A percentile compares a stretch with the other conserved stretches of the same genome.
phyloP scores from a whole-genome alignment of 2,797 vertebrate genomes.

The Bufotes viridis region DNA sequence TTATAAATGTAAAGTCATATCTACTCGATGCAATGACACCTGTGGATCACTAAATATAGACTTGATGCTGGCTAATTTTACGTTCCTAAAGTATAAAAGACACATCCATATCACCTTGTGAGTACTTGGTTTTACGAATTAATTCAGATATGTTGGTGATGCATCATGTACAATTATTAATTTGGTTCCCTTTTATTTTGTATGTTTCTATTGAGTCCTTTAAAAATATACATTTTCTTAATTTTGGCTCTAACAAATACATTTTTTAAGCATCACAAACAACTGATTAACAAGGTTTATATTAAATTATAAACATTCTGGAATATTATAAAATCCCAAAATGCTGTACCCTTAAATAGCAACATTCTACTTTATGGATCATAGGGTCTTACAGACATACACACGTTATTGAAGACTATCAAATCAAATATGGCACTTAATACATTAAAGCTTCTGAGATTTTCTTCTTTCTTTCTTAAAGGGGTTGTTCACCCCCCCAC shows the following conservation, averaged over 20 bases:
- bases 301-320: conserved; percentile 4
- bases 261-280: neutral
- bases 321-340: conserved; percentile 19
- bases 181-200: neutral
- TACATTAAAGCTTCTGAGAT: conserved; percentile 82
- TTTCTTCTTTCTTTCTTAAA: conserved; percentile 32
- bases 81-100: neutral
- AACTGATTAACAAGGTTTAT: conserved; percentile 1
- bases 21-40: neutral
- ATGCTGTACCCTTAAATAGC: conserved; percentile 11
- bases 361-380: conserved; percentile 6
- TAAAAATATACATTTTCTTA: neutral
- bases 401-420: conserved; percentile 65
- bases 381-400: conserved; percentile 51
- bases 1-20: neutral
- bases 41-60: neutral
- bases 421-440: conserved; percentile 81
- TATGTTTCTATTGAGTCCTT: neutral
- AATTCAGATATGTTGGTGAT: neutral
- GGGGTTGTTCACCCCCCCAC: too few relatives aligned
- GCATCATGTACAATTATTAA: neutral
- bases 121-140: neutral
- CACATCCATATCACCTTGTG: neutral
- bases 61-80: neutral
- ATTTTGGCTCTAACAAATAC: neutral